Base-by-base conservation (phyloP, 1,140 invertebrate genomes). In the Dreissena rostriformis region DNA sequence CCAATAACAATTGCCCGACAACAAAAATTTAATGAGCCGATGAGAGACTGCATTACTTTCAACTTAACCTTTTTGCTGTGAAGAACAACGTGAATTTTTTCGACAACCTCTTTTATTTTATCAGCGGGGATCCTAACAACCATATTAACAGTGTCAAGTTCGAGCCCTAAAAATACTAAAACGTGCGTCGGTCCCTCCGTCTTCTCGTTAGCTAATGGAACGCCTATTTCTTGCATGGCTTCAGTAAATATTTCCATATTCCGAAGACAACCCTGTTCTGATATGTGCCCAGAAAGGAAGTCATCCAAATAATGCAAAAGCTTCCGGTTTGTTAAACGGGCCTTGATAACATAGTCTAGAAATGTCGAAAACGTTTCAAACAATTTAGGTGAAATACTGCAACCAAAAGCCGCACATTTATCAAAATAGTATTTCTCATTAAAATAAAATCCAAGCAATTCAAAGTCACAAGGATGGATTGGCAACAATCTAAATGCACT, bases 1-100 rank as follows among this genome's bases (percentile, higher is more conserved):
- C 84, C 84, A n/a, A 65, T 19, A 22, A 22, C 6, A 19, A 85
- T 75, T 8, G 77, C 84, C 15, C 53, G 26, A 53, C 84, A 80
- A 19, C 72, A 67, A 55, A 85, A 85, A 70, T 81, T 85, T n/a
- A 86, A 49, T 6, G 28, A 29, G n/a, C 85, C 85, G 2, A 79
- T 78, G 6, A 84, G 15, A 1, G 74, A 84, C 61, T 86, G 85
- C 53, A 86, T 28, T 1, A 74, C 67, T 28, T 66, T 75, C n/a
- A 76, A 28, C 17, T 24, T 63, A 4, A 22, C 39, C 28, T 29
- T 61, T 17, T 26, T 26, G 15, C 63, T 76, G n/a, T n/a, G 6
- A 11, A 76, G 17, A 14, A 65, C n/a, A 19, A 14, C 10, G 0
- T 61, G 17, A 19, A 76, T 76, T 65, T 26, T 76, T 76, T 76